These are phyloP conservation scores for Zoanthus solanderi DNA, from an alignment of 92 coral and sea anemone species.

Conservation along the genomic window DNA sequence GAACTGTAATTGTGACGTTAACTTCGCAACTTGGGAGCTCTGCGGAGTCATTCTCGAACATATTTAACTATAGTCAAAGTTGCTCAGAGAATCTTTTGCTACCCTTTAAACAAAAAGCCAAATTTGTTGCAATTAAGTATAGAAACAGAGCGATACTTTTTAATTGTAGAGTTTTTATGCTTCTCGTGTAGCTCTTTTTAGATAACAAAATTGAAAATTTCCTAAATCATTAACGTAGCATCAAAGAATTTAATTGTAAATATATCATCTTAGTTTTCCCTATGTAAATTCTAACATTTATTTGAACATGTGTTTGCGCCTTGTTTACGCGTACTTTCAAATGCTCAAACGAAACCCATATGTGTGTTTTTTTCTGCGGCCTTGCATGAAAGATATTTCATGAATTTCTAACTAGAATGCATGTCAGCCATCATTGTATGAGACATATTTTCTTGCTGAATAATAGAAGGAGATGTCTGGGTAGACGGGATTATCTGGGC, in stretches of 20 bases:
- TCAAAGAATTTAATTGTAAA: not conserved
- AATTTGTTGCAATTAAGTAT: no score
- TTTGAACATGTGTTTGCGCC: not conserved
- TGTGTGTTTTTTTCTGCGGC: not conserved
- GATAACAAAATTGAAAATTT: not conserved
- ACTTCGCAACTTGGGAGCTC: no score
- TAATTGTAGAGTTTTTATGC: no score
- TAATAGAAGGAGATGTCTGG: slow-evolving; percentile 97
- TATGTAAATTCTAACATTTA: not conserved
- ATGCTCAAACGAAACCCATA: slow-evolving; percentile 47
- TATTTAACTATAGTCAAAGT: no score
- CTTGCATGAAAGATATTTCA: not conserved
- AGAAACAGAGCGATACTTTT: no score
- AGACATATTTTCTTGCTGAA: slow-evolving; percentile 95
- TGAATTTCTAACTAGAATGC: slow-evolving; percentile 92
- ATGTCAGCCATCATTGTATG: slow-evolving; percentile 96
- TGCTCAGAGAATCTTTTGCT: no score
- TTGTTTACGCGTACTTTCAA: not conserved
- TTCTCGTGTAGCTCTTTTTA: no score
- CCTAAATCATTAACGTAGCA: not conserved
- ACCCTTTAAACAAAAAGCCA: no score
- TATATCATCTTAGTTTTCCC: not conserved
- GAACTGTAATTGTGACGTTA: no score
- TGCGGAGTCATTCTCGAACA: no score
- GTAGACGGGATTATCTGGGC: slow-evolving; percentile 94